These are phyloP conservation scores for Opisthocomus hoazin DNA, from an alignment of 2,113 vertebrate species.

Conservation along the genomic window DNA sequence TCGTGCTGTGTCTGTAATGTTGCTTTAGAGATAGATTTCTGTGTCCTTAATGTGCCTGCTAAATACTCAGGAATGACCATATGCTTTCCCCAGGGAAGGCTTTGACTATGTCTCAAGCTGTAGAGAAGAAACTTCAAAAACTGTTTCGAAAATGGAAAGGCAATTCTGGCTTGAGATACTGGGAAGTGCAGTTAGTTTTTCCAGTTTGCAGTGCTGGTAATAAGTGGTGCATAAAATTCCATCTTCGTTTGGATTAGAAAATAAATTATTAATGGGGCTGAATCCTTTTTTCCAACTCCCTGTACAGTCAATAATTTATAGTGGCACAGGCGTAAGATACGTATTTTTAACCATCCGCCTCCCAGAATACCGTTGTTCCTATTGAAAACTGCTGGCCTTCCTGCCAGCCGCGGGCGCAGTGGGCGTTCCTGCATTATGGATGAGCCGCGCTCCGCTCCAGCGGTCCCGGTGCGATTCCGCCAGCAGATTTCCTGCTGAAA, in stretches of 20 bases:
- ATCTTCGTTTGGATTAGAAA: conserved; percentile 36
- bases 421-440: conserved; percentile 35
- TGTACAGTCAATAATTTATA: conserved; percentile 58
- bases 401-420: background rate
- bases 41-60: background rate
- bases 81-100: background rate
- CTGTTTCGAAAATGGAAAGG: background rate
- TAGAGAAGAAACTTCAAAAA: background rate
- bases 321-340: background rate
- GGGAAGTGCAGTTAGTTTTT: conserved; percentile 7
- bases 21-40: background rate
- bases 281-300: conserved; percentile 25
- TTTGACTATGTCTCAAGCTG: background rate
- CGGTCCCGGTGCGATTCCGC: background rate
- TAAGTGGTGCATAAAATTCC: conserved; percentile 67
- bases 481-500: background rate
- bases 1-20: background rate
- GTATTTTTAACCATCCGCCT: conserved; percentile 48
- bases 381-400: background rate
- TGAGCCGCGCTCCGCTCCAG: background rate
- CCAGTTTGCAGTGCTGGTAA: background rate
- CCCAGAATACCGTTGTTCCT: background rate
- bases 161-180: background rate
- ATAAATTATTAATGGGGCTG: conserved; percentile 27
- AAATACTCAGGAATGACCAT: background rate